Percentiles rank a stretch among this genome's conserved stretches.
Conservation (phyloP, 2,797 vertebrate genomes). For the Silurus aristotelis region DNA sequence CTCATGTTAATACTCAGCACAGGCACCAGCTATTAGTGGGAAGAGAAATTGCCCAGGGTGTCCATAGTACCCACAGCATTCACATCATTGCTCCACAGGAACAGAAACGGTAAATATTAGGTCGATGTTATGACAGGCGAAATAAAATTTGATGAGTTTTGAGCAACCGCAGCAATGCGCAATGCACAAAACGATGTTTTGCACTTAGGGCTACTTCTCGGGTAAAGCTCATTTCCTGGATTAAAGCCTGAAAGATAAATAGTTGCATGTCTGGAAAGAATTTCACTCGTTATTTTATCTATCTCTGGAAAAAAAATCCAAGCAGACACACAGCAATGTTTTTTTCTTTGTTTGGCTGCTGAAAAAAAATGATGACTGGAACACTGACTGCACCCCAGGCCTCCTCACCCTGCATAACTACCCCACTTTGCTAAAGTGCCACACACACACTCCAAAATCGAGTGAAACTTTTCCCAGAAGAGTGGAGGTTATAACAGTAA, state of each 20-base stretch:
- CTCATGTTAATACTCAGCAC: background rate
- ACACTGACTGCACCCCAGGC: no score
- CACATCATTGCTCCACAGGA: background rate
- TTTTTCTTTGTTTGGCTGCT: background rate
- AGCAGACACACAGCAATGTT: background rate
- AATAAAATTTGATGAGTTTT: background rate
- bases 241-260: background rate
- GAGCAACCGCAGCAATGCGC: background rate
- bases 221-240: background rate
- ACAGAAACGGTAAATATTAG: background rate
- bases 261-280: background rate
- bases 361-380: background rate
- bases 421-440: no score
- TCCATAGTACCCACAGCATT: background rate
- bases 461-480: no score
- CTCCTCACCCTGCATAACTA: no score
- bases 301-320: background rate
- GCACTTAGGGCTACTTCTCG: background rate
- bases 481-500: no score
- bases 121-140: background rate
- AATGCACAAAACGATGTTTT: background rate
- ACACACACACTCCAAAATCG: no score
- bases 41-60: background rate
- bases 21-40: background rate
- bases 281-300: background rate